Conservation (phyloP, 2,113 vertebrate species). For the Romanogobio albipinnatus region DNA sequence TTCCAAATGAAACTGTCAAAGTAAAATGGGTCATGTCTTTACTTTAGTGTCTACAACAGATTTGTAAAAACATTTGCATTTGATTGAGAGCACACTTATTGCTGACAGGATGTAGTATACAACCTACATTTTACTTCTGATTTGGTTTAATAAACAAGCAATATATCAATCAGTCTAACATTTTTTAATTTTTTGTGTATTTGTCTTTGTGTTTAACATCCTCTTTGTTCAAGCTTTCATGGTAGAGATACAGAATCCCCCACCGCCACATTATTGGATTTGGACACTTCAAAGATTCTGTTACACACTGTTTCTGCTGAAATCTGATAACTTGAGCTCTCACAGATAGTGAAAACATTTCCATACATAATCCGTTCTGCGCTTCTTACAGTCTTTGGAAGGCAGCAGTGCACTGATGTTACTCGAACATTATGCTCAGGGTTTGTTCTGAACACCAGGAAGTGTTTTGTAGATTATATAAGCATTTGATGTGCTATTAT, state of each 20-base stretch:
- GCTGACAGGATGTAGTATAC: background rate
- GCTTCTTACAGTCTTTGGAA: background rate
- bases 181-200: background rate
- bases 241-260: background rate
- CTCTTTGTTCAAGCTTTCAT: slow-evolving; percentile 12
- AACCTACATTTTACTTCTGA: background rate
- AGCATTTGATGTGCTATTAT: background rate
- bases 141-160: slow-evolving; percentile 4
- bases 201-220: slow-evolving; percentile 8
- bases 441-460: background rate
- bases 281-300: slow-evolving; percentile 22
- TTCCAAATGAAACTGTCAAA: background rate
- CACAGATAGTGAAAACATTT: background rate
- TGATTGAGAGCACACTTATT: background rate
- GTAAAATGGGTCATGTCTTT: too few relatives aligned
- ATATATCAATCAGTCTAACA: background rate
- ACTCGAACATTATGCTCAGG: background rate
- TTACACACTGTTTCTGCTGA: slow-evolving; percentile 24
- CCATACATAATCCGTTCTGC: slow-evolving; percentile 10
- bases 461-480: background rate
- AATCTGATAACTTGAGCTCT: slow-evolving; percentile 30
- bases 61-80: background rate
- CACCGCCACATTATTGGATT: slow-evolving; percentile 24
- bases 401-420: background rate
- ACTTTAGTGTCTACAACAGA: too few relatives aligned